Evolutionary conservation across 1,140 invertebrate genomes (phyloP), one percentile per base, ranked within the genome.

Genomic region (Ptiloglossa arizonensis): DNA sequence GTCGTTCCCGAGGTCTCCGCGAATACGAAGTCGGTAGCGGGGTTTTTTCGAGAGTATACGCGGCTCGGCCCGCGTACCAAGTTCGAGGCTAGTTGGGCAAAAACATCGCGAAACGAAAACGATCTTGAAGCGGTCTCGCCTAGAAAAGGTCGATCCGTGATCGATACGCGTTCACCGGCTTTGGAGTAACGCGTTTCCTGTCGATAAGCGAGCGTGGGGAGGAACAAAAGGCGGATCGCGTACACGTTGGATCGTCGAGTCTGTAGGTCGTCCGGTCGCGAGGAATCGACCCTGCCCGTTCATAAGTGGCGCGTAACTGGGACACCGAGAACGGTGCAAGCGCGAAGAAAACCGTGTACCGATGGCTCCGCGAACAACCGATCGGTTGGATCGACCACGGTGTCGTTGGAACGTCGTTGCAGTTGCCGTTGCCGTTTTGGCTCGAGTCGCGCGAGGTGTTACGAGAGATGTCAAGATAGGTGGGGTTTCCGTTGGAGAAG

Each of bases 401-500:
- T 24, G 29, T 54, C n/a, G 46, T n/a, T n/a, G n/a, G 22, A 41
- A 54, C 50, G 35, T n/a, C n/a, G n/a, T n/a, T n/a, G n/a, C n/a
- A n/a, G n/a, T n/a, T 9, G 35, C 35, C 17, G 29, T 60, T 19
- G 41, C 60, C 41, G n/a, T n/a, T 72, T n/a, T 38, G 24, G 1
- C 38, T 59, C 32, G 57, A 60, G 27, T n/a, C n/a, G n/a, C n/a
- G 52, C 11, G 22, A 56, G 5, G 29, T 15, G 62, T 74, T 74
- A 66, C 62, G 71, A 66, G 71, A 66, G 48, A 44, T 2, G 62
- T 22, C 5, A 32, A 35, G 71, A 66, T 73, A 73, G 62, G 72
- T 35, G 62, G 62, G 72, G 72, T 67, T 74, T 74, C 72, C 72
- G 72, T 52, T 29, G 19, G 3, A 8, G 57, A 9, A 72, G n/a